Evolutionary conservation across 2,797 vertebrate genomes (phyloP).

Genomic region (Cuniculus paca): DNA sequence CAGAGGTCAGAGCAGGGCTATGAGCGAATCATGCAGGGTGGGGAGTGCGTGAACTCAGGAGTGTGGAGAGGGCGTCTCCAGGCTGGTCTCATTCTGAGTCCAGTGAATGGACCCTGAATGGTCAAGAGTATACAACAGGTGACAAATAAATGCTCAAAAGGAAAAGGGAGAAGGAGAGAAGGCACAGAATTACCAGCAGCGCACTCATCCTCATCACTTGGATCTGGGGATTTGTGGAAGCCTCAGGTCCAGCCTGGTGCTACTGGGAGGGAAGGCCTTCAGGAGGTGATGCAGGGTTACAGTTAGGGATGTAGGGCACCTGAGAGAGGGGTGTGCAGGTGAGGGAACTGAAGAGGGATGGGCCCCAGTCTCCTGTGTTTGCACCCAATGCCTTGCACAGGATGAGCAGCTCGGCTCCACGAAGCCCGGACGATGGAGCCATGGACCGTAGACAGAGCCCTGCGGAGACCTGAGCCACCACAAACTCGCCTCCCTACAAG

Average conservation of each 20-base stretch:
- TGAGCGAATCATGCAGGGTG: background rate
- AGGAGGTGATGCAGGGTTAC: background rate
- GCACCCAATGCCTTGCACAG: background rate
- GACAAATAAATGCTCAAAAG: background rate
- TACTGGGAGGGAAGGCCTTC: background rate
- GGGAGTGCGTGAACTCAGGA: background rate
- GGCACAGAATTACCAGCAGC: rapidly evolving
- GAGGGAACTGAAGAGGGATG: background rate
- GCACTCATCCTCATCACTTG: background rate
- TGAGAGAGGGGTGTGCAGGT: background rate
- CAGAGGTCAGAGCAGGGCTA: background rate
- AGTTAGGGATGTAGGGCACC: background rate
- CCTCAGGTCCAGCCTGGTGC: background rate
- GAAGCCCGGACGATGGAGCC: background rate
- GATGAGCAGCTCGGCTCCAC: background rate
- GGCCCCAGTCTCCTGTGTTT: background rate
- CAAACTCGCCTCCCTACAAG: background rate
- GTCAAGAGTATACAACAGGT: background rate
- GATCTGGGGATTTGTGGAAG: background rate
- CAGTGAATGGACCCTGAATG: background rate
- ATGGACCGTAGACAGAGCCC: background rate
- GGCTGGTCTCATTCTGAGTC: background rate
- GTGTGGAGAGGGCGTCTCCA: background rate
- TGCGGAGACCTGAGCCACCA: background rate
- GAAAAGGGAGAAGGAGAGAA: background rate